Evolutionary conservation across 2,113 vertebrate species (phyloP).

Genomic region (Albula goreensis): DNA sequence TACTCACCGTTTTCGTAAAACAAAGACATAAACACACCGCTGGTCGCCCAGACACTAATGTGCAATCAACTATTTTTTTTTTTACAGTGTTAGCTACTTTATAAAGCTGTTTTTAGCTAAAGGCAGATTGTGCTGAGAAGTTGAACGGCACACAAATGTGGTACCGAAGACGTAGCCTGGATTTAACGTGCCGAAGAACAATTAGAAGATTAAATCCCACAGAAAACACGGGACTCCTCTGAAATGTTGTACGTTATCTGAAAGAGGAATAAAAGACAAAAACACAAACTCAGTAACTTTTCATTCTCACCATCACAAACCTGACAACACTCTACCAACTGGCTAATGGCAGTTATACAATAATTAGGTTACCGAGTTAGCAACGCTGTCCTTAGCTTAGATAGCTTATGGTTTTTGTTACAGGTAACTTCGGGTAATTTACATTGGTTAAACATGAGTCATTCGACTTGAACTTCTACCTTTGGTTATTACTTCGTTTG

Average conservation of each 20-base stretch:
- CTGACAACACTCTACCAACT: background rate
- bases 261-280: constrained; percentile 17
- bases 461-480: background rate
- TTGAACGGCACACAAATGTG: constrained; percentile 55
- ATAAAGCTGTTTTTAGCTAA: background rate
- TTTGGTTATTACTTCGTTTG: background rate
- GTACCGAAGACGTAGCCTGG: constrained; percentile 56
- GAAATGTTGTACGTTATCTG: constrained; percentile 32
- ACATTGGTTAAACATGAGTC: background rate
- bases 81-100: constrained; percentile 37
- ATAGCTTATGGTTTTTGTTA: too few species aligned
- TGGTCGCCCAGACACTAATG: constrained; percentile 77
- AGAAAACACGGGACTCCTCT: constrained; percentile 45
- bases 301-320: background rate
- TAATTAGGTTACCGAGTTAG: too few species aligned
- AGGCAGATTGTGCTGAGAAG: constrained; percentile 38
- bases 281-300: background rate
- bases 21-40: constrained; percentile 85
- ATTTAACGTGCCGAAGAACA: constrained; percentile 50
- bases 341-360: background rate
- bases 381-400: too few species aligned
- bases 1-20: constrained; percentile 82
- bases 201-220: constrained; percentile 21
- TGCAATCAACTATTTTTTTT: constrained; percentile 45
- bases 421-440: too few species aligned